These are phyloP conservation scores for Pantelozetes paolii DNA, from an alignment of 2,888 invertebrate genomes.

Conservation along the genomic window DNA sequence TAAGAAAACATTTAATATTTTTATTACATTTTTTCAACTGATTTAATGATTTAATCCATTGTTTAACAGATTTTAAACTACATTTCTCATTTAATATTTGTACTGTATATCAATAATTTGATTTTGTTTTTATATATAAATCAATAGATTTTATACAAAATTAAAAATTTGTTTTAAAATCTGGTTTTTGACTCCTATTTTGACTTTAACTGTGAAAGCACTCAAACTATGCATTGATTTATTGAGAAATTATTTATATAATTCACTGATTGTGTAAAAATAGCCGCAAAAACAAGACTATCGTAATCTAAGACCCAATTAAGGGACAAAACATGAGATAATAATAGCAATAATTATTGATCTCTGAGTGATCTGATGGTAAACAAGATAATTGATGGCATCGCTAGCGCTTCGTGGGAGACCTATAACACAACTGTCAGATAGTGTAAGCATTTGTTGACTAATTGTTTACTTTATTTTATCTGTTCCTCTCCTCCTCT, in stretches of 20 bases:
- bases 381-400: conserved; percentile 28
- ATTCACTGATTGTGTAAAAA: not conserved
- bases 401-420: conserved; percentile 12
- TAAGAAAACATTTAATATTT: too few species aligned
- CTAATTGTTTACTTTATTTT: conserved; percentile 12
- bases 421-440: conserved; percentile 3
- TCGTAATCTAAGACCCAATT: conserved; percentile 8
- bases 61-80: too few species aligned
- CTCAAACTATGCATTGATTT: not conserved
- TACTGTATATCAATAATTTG: too few species aligned
- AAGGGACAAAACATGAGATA: conserved; percentile 1
- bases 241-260: not conserved
- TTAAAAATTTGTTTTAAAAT: too few species aligned
- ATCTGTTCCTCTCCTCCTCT: not conserved
- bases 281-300: not conserved
- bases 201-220: not conserved
- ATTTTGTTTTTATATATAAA: too few species aligned
- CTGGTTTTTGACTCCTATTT: too few species aligned
- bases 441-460: conserved; percentile 12
- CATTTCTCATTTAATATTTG: too few species aligned
- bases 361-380: not conserved
- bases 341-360: conserved; percentile 11
- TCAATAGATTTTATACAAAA: too few species aligned
- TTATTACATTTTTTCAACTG: too few species aligned
- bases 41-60: too few species aligned